Base-by-base conservation (phyloP, 2,113 vertebrate genomes). In the Ellobius talpinus region DNA sequence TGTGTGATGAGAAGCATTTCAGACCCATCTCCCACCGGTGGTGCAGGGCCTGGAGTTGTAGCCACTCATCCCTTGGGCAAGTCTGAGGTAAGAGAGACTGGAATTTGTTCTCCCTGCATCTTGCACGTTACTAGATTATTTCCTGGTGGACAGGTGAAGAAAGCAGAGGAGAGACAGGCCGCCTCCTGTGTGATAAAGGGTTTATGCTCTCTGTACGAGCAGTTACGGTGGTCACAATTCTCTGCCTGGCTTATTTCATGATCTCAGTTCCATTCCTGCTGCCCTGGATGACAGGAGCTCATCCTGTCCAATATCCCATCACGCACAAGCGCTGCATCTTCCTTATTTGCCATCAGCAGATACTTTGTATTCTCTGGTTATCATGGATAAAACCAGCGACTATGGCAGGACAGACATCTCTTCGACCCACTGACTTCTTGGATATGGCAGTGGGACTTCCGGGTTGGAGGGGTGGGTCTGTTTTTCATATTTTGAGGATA, bases 1-100 rank as follows among this genome's bases (percentile, higher is more conserved):
- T 95, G 85, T 95, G 85, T 90, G 61, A 39, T 50, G 81, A 29
- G 89, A 58, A 39, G 91, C 76, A 36, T 73, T 79, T 45, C 65
- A 58, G 39, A 33, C 10, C 17, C 21, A 19, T 86, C 92, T 91
- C 90, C 55, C 4, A 1, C 39, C 17, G 66, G 82, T 8, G 74
- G 42, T 76, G 36, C n/a, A 23, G 11, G 42, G 86, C 33, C 29
- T 9, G 8, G 82, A 72, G 68, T 42, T 31, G 45, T 68, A 13
- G 17, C 16, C n/a, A 17, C 21, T 52, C 36, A 19, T 36, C 45
- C 39, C 79, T 26, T 42, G 16, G 47, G 21, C 36, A 63, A 21
- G 58, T 42, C 66, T 55, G 61, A 63, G 58, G 17, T 50, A 63
- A 23, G 4, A 72, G 87, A 86, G 50, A 36, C 77, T 13, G 65